Evolutionary conservation across 1,140 invertebrate genomes (phyloP), one percentile per base, ranked within the genome.

Genomic region (Trissolcus basalis): DNA sequence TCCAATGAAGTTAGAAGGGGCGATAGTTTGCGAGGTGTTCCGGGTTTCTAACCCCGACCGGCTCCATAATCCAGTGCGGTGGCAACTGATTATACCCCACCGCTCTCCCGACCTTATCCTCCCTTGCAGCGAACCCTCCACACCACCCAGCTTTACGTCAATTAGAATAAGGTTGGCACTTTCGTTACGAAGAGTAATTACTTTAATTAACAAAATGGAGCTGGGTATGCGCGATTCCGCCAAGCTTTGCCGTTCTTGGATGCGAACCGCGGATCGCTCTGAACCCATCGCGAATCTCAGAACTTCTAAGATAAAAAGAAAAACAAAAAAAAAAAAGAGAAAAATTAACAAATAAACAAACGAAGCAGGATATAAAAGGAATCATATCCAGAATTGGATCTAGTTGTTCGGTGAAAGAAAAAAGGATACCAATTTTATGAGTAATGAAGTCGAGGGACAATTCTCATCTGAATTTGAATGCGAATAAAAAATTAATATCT

Each of bases 181-280:
- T 88, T 87, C 86, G 84, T 83, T 88, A 88, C 87, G 87, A 89
- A 89, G 88, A 89, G 87, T 89, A 89, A 89, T 89, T 89, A 89
- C 88, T 89, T 89, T 89, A 89, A 89, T 89, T 89, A 89, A 89
- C 87, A 88, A 89, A 89, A 89, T 88, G 86, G 86, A 84, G 84
- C 82, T 81, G 80, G 80, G 80, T 84, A 84, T 82, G 83, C 81
- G 83, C 77, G 76, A 69, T 75, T 77, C 77, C 54, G 50, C 51
- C 19, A 53, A 56, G 69, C 77, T 80, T 77, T 78, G 69, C 65
- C 64, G 76, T 50, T 74, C n/a, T n/a, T n/a, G n/a, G n/a, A n/a
- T n/a, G n/a, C n/a, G n/a, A n/a, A n/a, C n/a, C n/a, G n/a, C n/a
- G n/a, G n/a, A n/a, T n/a, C n/a, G n/a, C n/a, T n/a, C n/a, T n/a